Evolutionary conservation across 2,888 invertebrate species (phyloP), one percentile per base, ranked within the genome.

Genomic region (Ophion slaviceki): DNA sequence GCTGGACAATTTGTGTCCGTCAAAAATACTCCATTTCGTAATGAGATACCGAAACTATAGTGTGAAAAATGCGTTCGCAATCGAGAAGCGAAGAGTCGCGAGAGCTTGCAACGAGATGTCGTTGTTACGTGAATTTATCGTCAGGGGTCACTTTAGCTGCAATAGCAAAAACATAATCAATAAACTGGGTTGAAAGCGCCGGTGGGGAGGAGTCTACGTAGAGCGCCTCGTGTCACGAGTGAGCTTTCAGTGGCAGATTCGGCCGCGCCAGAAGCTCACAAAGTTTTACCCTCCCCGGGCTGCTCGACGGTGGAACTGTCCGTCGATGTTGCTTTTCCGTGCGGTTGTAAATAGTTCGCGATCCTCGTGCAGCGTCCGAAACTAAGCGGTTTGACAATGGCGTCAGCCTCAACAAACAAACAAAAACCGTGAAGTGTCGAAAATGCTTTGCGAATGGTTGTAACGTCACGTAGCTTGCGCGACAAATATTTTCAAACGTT

Each of bases 201-300:
- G 80, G 71, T 71, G 70, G 79, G 80, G 84, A 72, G 80, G 86
- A 74, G 76, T 67, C 59, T 78, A 59, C 20, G 80, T 74, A 83
- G 82, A 82, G 77, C 85, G 89, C 87, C 89, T 90, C 89, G 90
- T 88, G 88, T 88, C 85, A 80, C 87, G 85, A 82, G 80, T 74
- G 90, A 91, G 91, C 90, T 91, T 92, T 92, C 92, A 92, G 92
- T 92, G 88, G 88, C 90, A 90, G 88, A 88, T 89, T 90, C 88
- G 89, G 80, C 89, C 88, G 90, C 91, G 90, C 87, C 87, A 88
- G 88, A 89, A 91, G 91, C 90, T 91, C 88, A 87, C 87, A 75
- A 85, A 84, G 47, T 84, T 86, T 84, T 17, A 40, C 36, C 74
- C 71, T 80, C 72, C 61, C 36, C 74, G 75, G 64, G 75, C 66